These are phyloP conservation scores for Monomorium pharaonis DNA, from an alignment of 1,140 invertebrate species.

Conservation along the genomic window DNA sequence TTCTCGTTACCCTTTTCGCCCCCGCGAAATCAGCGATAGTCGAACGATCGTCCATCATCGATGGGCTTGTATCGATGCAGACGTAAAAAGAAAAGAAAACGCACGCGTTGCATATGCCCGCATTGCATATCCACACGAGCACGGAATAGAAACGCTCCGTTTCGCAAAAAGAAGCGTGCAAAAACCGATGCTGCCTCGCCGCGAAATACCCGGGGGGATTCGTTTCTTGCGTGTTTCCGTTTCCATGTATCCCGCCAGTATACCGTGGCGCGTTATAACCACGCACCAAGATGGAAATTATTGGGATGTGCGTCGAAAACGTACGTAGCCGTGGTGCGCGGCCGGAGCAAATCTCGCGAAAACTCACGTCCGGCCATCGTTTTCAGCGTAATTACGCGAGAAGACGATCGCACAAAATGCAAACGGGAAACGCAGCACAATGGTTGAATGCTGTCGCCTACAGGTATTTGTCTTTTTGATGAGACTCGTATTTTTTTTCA, in stretches of 20 bases:
- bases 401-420: background rate
- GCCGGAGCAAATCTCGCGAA: background rate
- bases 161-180: conserved; percentile 29
- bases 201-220: conserved; percentile 35
- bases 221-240: conserved; percentile 39
- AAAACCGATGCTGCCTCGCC: conserved; percentile 34
- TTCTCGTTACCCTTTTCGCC: conserved; percentile 18
- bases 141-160: conserved; percentile 35
- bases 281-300: conserved; percentile 37
- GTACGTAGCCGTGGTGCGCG: background rate
- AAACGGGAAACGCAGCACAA: background rate
- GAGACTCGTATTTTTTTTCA: conserved; percentile 2
- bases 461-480: conserved; percentile 26
- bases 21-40: conserved; percentile 29
- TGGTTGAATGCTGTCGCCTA: conserved; percentile 11
- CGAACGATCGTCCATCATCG: conserved; percentile 51
- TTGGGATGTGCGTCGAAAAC: background rate
- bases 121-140: background rate
- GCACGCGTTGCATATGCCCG: background rate
- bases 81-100: conserved; percentile 22
- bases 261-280: background rate
- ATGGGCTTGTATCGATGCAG: conserved; percentile 27
- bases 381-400: background rate
- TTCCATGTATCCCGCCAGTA: background rate
- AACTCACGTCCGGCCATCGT: background rate